phyloP scores from a whole-genome alignment of 2,113 vertebrate genomes.

The Lanius collurio region DNA sequence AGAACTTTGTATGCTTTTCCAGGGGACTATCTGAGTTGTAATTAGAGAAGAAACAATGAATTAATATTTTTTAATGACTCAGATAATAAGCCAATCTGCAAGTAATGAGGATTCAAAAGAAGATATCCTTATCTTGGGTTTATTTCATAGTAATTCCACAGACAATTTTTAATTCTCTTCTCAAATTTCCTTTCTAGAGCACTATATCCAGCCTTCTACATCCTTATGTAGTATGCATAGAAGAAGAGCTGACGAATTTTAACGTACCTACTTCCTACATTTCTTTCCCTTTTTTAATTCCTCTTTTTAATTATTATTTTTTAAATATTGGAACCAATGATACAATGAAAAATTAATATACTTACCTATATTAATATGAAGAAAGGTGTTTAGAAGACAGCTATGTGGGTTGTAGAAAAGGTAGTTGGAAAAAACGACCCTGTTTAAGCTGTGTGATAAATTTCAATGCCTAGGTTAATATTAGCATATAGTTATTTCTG shows the following conservation, averaged over 20 bases:
- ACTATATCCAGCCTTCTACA: not conserved
- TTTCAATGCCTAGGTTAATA: not conserved
- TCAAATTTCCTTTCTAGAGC: not conserved
- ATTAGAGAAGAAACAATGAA: not conserved
- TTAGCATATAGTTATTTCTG: not conserved
- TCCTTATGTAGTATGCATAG: not conserved
- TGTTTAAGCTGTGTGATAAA: not conserved
- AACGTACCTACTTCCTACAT: fast-evolving
- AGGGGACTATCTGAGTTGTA: not conserved
- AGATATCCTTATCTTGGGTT: not conserved
- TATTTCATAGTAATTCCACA: not conserved
- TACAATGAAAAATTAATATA: not conserved
- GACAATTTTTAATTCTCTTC: not conserved
- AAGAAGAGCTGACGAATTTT: not conserved
- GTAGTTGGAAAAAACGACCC: not conserved
- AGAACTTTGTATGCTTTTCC: not conserved
- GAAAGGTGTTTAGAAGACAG: not conserved
- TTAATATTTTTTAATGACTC: not conserved
- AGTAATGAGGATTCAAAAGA: not conserved
- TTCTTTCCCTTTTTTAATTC: fast-evolving
- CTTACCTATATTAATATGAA: not conserved
- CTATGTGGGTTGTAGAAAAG: not conserved
- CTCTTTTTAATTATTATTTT: fast-evolving
- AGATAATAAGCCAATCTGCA: not conserved
- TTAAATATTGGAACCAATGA: not conserved